Evolutionary conservation across 1,140 invertebrate species (phyloP).

Genomic region (Arctopsyche grandis): DNA sequence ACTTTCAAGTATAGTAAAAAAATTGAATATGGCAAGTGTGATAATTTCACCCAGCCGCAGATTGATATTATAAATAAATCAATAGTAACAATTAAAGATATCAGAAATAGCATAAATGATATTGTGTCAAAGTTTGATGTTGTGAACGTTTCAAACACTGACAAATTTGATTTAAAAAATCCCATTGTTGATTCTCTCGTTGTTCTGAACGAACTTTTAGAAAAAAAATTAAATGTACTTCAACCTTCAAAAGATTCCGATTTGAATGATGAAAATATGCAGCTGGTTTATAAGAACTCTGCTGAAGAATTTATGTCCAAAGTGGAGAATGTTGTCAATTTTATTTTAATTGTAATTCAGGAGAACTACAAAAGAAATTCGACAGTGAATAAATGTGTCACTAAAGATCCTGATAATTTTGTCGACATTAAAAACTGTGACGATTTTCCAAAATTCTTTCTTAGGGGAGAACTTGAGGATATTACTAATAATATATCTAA

Average conservation of each 20-base stretch:
- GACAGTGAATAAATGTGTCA: conserved; percentile 5
- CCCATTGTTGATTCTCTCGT: conserved; percentile 60
- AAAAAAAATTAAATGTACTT: neutral
- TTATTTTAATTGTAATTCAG: conserved; percentile 73
- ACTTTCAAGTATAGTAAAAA: conserved; percentile 55
- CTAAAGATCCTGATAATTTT: conserved; percentile 25
- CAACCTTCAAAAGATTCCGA: neutral
- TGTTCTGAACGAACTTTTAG: conserved; percentile 57
- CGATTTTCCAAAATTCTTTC: too few relatives aligned
- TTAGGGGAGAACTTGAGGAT: conserved; percentile 71
- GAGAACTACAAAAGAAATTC: conserved; percentile 75
- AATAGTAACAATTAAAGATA: conserved; percentile 57
- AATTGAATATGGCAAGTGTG: conserved; percentile 51
- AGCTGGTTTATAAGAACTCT: neutral
- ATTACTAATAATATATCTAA: conserved; percentile 68
- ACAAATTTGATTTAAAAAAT: conserved; percentile 56
- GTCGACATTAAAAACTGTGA: neutral
- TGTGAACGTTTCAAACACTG: conserved; percentile 54
- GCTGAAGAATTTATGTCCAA: conserved; percentile 57
- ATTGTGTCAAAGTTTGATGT: conserved; percentile 61
- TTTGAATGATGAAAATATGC: conserved; percentile 24
- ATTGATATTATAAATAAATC: conserved; percentile 58
- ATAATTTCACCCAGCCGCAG: conserved; percentile 59
- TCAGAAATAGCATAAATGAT: conserved; percentile 56
- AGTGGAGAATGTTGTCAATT: conserved; percentile 69